A percentile compares a stretch with the other conserved stretches of the same genome.
These are phyloP conservation scores for Mormyrus proboscirostris DNA, from an alignment of 2,797 vertebrate genomes.

Conservation along the genomic window DNA sequence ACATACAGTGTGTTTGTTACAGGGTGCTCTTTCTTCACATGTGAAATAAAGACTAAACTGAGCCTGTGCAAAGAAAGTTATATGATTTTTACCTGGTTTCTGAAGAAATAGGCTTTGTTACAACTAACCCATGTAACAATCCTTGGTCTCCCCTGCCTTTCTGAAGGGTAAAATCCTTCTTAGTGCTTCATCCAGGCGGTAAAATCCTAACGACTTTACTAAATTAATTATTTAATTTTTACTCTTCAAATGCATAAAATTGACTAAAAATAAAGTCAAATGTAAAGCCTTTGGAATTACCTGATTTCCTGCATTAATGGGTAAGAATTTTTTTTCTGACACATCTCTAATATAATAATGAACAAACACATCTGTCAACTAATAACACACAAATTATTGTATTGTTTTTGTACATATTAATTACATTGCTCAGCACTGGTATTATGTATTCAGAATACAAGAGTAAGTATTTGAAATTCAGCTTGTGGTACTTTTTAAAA, in stretches of 20 bases:
- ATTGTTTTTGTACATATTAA: background rate
- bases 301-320: background rate
- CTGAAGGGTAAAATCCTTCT: background rate
- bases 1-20: too few relatives aligned
- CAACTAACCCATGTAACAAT: too few relatives aligned
- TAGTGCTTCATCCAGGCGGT: background rate
- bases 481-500: background rate
- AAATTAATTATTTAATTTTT: background rate
- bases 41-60: too few relatives aligned
- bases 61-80: too few relatives aligned
- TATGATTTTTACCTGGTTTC: too few relatives aligned
- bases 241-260: background rate
- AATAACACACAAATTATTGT: background rate
- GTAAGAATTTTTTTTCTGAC: background rate
- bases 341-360: background rate
- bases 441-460: background rate
- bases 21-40: too few relatives aligned
- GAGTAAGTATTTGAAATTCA: background rate
- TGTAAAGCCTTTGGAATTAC: background rate
- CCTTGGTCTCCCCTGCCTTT: too few relatives aligned
- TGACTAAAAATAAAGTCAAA: background rate
- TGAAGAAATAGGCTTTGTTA: too few relatives aligned
- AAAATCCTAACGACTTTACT: background rate
- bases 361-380: background rate
- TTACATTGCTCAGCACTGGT: background rate